Evolutionary conservation across 2,113 vertebrate species (phyloP).

Genomic region (Pteruthius melanotis): DNA sequence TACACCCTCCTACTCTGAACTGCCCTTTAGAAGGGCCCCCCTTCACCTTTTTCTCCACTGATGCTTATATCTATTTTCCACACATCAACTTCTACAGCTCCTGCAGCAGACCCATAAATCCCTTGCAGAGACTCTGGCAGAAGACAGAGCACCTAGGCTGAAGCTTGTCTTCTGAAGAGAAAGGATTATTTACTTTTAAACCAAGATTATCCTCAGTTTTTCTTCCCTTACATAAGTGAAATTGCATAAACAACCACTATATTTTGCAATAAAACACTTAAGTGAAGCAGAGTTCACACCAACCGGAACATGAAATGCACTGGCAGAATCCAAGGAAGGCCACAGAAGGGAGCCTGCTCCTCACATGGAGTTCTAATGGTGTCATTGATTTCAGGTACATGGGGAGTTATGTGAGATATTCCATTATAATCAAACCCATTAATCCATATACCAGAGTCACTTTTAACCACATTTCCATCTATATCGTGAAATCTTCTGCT

Average conservation of each 20-base stretch:
- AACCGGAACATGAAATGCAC: slow-evolving; percentile 91
- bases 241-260: background rate
- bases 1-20: background rate
- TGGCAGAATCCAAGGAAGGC: slow-evolving; percentile 93
- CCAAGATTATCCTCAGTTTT: background rate
- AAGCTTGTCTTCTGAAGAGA: background rate
- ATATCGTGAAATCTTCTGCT: slow-evolving; percentile 86
- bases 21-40: background rate
- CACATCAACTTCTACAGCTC: background rate
- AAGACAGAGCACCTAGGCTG: background rate
- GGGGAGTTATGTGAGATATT: slow-evolving; percentile 86
- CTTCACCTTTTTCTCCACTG: background rate
- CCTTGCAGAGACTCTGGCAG: background rate
- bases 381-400: slow-evolving; percentile 90
- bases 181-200: background rate
- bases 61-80: background rate
- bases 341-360: slow-evolving; percentile 86
- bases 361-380: slow-evolving; percentile 81
- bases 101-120: background rate
- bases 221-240: background rate
- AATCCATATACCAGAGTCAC: slow-evolving; percentile 94
- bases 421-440: slow-evolving; percentile 94
- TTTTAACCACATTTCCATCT: slow-evolving; percentile 81
- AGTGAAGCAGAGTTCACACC: slow-evolving; percentile 12
- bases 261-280: background rate